A percentile compares a stretch with the other conserved stretches of the same genome.
Evolutionary conservation across 2,113 vertebrate genomes (phyloP).

Genomic region (Paratilapia polleni): DNA sequence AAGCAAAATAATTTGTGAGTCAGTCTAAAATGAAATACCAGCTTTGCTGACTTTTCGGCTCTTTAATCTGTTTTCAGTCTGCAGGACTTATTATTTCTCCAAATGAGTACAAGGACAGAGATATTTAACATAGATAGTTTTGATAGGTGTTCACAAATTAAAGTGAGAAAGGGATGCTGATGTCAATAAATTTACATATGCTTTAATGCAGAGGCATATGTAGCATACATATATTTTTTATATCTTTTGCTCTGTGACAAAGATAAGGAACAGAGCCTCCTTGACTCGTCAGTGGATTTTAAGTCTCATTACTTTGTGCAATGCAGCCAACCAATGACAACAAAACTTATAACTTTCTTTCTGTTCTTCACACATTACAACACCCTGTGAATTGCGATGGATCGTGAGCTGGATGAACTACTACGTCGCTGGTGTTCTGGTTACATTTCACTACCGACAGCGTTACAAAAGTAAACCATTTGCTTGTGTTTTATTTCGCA

Average conservation of each 20-base stretch:
- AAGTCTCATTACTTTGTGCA: neutral
- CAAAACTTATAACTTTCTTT: no score
- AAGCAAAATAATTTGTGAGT: neutral
- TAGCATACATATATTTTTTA: conserved; percentile 1
- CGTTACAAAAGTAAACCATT: neutral
- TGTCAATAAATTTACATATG: neutral
- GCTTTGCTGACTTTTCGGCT: neutral
- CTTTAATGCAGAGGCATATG: neutral
- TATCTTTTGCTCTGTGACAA: neutral
- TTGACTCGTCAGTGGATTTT: neutral
- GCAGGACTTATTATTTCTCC: neutral
- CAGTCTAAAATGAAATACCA: neutral
- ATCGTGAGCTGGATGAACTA: no score
- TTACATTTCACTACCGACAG: conserved; percentile 6
- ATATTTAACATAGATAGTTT: neutral
- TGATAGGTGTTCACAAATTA: neutral
- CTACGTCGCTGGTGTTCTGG: neutral
- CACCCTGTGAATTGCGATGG: no score
- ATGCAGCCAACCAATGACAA: neutral
- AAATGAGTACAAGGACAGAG: neutral
- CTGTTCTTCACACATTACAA: no score
- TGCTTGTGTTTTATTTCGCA: neutral
- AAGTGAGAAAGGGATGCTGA: neutral
- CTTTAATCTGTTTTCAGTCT: neutral
- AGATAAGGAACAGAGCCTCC: neutral